Conservation (phyloP, 2,888 invertebrate species). For the Endomychus coccineus region DNA sequence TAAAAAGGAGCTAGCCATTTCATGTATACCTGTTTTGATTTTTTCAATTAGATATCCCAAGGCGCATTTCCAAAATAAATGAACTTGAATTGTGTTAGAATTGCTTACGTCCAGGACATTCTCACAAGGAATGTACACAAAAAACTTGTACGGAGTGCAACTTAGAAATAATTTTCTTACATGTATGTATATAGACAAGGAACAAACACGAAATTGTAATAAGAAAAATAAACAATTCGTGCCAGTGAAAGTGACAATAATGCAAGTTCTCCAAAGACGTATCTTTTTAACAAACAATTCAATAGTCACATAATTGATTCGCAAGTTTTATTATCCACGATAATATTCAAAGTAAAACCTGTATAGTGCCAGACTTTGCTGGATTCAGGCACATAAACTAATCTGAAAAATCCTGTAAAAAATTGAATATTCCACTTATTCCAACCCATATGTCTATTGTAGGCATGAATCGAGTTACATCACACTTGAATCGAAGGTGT, state of each 20-base stretch:
- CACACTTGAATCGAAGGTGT: neutral
- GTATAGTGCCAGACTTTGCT: neutral
- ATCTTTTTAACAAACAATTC: conserved; percentile 1
- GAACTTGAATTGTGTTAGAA: neutral
- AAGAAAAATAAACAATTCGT: neutral
- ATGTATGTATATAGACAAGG: neutral
- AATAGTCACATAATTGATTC: neutral
- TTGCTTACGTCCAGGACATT: conserved; percentile 4
- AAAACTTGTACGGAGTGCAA: neutral
- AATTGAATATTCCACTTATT: conserved; percentile 1
- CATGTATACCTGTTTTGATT: conserved; percentile 1
- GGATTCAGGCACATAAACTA: conserved; percentile 1
- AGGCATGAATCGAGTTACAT: conserved; percentile 1
- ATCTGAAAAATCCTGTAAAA: conserved; percentile 1
- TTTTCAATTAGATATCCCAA: conserved; percentile 1
- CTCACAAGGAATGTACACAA: neutral
- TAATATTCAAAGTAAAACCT: neutral
- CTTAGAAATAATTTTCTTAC: neutral
- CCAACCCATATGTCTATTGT: conserved; percentile 3
- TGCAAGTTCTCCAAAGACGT: neutral
- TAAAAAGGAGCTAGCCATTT: too few species aligned
- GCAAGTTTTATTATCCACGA: neutral
- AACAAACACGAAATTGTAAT: too few species aligned
- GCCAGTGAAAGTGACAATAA: neutral
- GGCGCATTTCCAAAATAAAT: neutral